Evolutionary conservation across 2,888 invertebrate species (phyloP), one percentile per base, ranked within the genome.

Genomic region (Pandemis corylana): DNA sequence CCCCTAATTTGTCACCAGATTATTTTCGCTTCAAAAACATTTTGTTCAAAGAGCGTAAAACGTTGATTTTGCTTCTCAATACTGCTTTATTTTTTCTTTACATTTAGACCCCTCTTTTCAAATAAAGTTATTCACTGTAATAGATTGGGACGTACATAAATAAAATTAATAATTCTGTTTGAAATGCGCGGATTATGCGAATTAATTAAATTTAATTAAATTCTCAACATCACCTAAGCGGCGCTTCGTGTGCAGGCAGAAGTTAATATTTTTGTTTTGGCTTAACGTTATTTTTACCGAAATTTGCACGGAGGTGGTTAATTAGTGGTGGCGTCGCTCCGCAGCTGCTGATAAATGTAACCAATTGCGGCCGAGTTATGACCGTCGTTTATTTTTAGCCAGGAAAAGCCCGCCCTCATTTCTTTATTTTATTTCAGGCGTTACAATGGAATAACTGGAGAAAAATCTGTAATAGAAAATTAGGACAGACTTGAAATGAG

Each of bases 341-440:
- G 78, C 87, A 86, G 86, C 88, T 89, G 90, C 84, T 88, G 87
- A 89, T 88, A 86, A 89, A 89, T 88, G 84, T 84, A 82, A 80
- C 89, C 88, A 87, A 89, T 90, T 89, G 88, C 86, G 89, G 84
- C 84, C 85, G 85, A 91, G 90, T 91, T 90, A 90, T 90, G 88
- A 82, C 80, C 78, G 83, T 84, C 88, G 84, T 90, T 90, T 89
- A 87, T 89, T 89, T 88, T 87, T 85, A 85, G 81, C 84, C 77
- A 81, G 81, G 85, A 85, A 86, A 87, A 85, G 82, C 80, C 77
- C 81, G 83, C 84, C 80, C 87, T 86, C 80, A 84, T 89, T 89
- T 86, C 82, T 83, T 84, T 86, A 81, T 83, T 83, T 84, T 80
- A 81, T 83, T 84, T 81, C 77, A 77, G 36, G 76, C 68, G 63